These are phyloP conservation scores for Himalopsyche japonica DNA, from an alignment of 2,888 invertebrate genomes.

Conservation along the genomic window DNA sequence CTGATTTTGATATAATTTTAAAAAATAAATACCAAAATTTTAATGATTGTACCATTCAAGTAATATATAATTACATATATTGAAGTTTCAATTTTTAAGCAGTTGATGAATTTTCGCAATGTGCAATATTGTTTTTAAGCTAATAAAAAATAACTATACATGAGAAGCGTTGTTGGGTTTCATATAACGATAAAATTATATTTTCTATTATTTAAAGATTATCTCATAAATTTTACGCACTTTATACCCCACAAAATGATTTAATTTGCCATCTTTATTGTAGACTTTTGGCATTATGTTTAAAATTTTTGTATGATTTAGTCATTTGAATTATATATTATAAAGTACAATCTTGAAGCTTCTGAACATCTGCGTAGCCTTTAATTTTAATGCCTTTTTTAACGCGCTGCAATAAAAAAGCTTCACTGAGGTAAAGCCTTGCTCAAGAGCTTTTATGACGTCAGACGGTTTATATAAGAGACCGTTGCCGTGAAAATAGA, in stretches of 20 bases:
- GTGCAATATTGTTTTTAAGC: too few species aligned
- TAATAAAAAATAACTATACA: background rate
- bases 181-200: background rate
- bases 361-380: background rate
- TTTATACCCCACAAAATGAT: background rate
- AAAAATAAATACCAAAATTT: too few species aligned
- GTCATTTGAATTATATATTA: background rate
- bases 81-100: too few species aligned
- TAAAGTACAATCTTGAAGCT: background rate
- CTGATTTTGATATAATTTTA: too few species aligned
- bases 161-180: background rate
- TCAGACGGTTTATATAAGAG: background rate
- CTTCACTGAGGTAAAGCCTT: background rate
- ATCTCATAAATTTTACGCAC: background rate
- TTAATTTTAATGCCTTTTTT: background rate
- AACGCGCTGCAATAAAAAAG: background rate
- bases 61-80: too few species aligned
- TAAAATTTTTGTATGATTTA: background rate
- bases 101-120: too few species aligned
- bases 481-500: background rate
- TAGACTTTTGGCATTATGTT: background rate
- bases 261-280: background rate
- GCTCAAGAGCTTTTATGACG: background rate
- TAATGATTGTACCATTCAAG: too few species aligned
- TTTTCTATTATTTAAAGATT: background rate